These are phyloP conservation scores for Colletes collaris DNA, from an alignment of 2,888 invertebrate species.

Conservation along the genomic window DNA sequence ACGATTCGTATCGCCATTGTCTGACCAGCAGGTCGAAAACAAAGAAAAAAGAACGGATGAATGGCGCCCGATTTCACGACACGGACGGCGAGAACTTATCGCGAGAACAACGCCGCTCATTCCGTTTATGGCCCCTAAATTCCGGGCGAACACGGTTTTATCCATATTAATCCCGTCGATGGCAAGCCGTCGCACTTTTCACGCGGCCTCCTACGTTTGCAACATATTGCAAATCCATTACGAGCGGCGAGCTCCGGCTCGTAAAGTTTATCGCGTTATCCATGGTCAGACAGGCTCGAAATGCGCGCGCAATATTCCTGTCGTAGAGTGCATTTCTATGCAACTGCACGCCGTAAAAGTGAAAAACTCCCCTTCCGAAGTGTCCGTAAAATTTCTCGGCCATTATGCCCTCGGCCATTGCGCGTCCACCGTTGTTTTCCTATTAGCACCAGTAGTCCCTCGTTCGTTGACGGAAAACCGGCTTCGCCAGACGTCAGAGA, in stretches of 20 bases:
- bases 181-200: conserved; percentile 64
- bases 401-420: not conserved
- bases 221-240: conserved; percentile 73
- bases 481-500: too few relatives aligned
- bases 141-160: conserved; percentile 44
- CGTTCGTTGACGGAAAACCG: too few relatives aligned
- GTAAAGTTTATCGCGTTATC: conserved; percentile 73
- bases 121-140: conserved; percentile 36
- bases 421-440: too few relatives aligned
- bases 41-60: too few relatives aligned
- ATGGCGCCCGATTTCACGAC: too few relatives aligned
- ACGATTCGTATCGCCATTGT: too few relatives aligned
- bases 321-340: conserved; percentile 67
- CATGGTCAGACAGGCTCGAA: conserved; percentile 68
- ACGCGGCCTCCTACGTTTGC: conserved; percentile 53
- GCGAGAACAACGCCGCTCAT: conserved; percentile 27
- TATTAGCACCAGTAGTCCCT: too few relatives aligned
- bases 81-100: not conserved
- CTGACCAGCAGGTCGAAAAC: too few relatives aligned
- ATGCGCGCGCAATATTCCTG: conserved; percentile 62
- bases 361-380: conserved; percentile 63
- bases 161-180: conserved; percentile 65
- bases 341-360: conserved; percentile 63
- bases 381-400: conserved; percentile 49
- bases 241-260: conserved; percentile 64